Evolutionary conservation across 2,113 vertebrate species (phyloP).

Genomic region (Pseudorhombus dupliciocellatus): DNA sequence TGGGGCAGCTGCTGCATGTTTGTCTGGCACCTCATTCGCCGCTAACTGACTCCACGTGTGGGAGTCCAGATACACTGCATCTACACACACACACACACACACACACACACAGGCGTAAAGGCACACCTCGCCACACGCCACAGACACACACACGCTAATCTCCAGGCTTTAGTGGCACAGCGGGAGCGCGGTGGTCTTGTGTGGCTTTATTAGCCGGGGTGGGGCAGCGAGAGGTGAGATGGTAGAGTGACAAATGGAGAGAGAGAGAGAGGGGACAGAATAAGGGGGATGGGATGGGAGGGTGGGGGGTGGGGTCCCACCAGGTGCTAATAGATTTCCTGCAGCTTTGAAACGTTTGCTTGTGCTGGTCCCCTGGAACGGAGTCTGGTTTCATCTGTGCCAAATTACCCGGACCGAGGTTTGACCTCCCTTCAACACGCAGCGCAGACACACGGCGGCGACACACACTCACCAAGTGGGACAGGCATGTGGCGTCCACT

Average conservation of each 20-base stretch:
- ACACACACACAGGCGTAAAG: too few species aligned
- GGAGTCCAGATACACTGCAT: conserved; percentile 73
- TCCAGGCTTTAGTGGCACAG: conserved; percentile 72
- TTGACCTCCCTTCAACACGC: conserved; percentile 76
- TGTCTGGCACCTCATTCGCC: conserved; percentile 80
- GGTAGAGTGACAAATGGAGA: conserved; percentile 31
- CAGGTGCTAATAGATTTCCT: conserved; percentile 85
- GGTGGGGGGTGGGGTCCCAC: conserved; percentile 56
- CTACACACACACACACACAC: conserved; percentile 50
- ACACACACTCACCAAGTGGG: conserved; percentile 42
- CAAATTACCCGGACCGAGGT: conserved; percentile 79
- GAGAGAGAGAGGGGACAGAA: conserved; percentile 35
- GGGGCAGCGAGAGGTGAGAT: conserved; percentile 71
- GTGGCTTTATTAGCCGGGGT: conserved; percentile 76
- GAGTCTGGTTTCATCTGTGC: conserved; percentile 78
- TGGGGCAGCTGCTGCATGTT: conserved; percentile 74
- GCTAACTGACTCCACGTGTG: conserved; percentile 83
- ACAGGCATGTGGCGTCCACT: conserved; percentile 31
- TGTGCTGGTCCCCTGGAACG: conserved; percentile 59
- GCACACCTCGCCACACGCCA: too few species aligned
- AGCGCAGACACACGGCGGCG: conserved; percentile 56
- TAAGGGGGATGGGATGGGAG: conserved; percentile 26
- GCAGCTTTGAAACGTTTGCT: conserved; percentile 80
- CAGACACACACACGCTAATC: conserved; percentile 46
- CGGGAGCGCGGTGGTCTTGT: conserved; percentile 72